Base-by-base conservation (phyloP, 2,888 invertebrate genomes). In the Magallana nippona region DNA sequence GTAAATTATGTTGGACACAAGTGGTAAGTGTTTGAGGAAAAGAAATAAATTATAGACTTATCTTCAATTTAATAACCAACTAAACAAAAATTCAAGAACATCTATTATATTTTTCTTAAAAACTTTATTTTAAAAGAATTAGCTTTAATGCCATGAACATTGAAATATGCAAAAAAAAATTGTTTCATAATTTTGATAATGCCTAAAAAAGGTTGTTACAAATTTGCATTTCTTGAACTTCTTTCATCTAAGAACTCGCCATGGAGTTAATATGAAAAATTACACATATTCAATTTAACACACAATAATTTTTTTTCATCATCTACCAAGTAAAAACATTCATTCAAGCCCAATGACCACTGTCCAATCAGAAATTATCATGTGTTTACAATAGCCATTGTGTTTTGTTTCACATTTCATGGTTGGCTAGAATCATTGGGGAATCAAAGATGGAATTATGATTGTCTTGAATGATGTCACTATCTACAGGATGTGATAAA, bases 391-490 rank as follows among this genome's bases (percentile, higher is more conserved):
- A 60, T 32, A 15, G 32, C 27, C 27, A 32, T 27, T 63, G 22
- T 71, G 15, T 15, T 71, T 71, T 71, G 71, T 27, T 22, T 27
- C 27, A 71, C 2, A 71, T 32, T 32, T 71, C 32, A 27, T 71
- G 71, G 32, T 71, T 71, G 71, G 71, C 71, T 71, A 71, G 71
- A 71, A 71, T 71, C 71, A 71, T 71, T 71, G 71, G 71, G 71
- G 71, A 71, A 71, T 71, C 71, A 71, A 71, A 71, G 71, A 71
- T 71, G 71, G 71, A 71, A 71, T 71, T 27, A 32, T 71, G 71
- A 71, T 71, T 71, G 71, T 71, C 71, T 71, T 71, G 71, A 71
- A 71, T 71, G 71, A 71, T 32, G 32, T 27, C 15, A 27, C 13
- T 71, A 71, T 71, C 71, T 71, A 71, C 71, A 71, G 71, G 27